These are phyloP conservation scores for Nemotelus pantherinus DNA, from an alignment of 2,888 invertebrate species.

Conservation along the genomic window DNA sequence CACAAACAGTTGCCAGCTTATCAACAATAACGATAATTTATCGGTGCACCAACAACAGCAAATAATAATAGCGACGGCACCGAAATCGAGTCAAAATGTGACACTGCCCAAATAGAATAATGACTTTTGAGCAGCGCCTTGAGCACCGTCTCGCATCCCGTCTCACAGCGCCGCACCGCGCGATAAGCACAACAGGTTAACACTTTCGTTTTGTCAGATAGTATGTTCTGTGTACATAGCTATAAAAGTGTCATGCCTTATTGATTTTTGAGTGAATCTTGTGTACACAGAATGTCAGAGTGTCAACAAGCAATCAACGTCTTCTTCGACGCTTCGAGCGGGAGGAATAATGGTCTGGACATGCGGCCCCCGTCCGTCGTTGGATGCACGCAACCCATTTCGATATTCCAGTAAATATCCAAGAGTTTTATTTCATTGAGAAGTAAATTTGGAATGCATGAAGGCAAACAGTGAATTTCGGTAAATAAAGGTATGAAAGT, in stretches of 20 bases:
- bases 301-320: constrained; percentile 38
- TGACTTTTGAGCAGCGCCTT: constrained; percentile 6
- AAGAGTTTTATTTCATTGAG: too few relatives aligned
- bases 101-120: constrained; percentile 21
- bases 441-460: too few relatives aligned
- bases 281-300: constrained; percentile 35
- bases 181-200: constrained; percentile 33
- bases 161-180: not conserved
- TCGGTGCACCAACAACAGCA: not conserved
- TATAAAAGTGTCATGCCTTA: constrained; percentile 39
- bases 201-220: constrained; percentile 33
- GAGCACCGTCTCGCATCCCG: not conserved
- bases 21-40: not conserved
- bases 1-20: too few relatives aligned
- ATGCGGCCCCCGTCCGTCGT: too few relatives aligned
- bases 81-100: constrained; percentile 8
- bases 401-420: too few relatives aligned
- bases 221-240: constrained; percentile 30
- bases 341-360: too few relatives aligned
- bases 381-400: too few relatives aligned
- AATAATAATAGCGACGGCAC: not conserved
- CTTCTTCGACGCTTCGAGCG: not conserved
- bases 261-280: constrained; percentile 40
- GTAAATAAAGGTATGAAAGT: too few relatives aligned
- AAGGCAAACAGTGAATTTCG: too few relatives aligned